phyloP scores from a whole-genome alignment of 2,888 invertebrate genomes.

The Bombylius discolor region DNA sequence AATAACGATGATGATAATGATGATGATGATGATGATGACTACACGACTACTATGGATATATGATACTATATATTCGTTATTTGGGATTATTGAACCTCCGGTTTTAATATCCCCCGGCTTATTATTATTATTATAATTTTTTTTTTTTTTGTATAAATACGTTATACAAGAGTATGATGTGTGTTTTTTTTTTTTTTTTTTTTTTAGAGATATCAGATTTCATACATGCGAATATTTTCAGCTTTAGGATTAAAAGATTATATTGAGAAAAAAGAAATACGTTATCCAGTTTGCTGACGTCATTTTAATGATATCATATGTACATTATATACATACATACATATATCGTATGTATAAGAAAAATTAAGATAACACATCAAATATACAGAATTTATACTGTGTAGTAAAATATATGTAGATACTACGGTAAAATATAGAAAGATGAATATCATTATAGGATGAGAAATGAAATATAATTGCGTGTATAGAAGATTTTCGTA shows the following conservation, averaged over 20 bases:
- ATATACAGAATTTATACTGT: too few relatives aligned
- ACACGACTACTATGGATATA: too few relatives aligned
- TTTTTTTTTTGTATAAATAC: not conserved
- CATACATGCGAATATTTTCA: slow-evolving; percentile 18
- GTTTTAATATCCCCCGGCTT: not conserved
- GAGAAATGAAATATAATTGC: too few relatives aligned
- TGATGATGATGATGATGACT: not conserved
- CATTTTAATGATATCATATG: slow-evolving; percentile 16
- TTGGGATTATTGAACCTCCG: not conserved
- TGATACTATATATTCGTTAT: not conserved
- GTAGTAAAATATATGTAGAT: too few relatives aligned
- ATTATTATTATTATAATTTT: not conserved
- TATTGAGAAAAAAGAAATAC: slow-evolving; percentile 15
- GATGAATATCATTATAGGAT: too few relatives aligned
- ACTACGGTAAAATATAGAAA: too few relatives aligned
- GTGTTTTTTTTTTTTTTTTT: not conserved
- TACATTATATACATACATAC: slow-evolving; percentile 5
- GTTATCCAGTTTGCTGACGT: slow-evolving; percentile 21
- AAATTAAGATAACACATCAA: too few relatives aligned
- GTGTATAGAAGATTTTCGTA: too few relatives aligned
- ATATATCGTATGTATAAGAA: not conserved
- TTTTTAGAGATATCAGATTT: slow-evolving; percentile 9
- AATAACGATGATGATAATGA: too few relatives aligned
- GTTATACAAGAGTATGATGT: too few relatives aligned
- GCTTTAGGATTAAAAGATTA: slow-evolving; percentile 21